phyloP scores from a whole-genome alignment of 2,888 invertebrate species.

The Linyphia triangularis region DNA sequence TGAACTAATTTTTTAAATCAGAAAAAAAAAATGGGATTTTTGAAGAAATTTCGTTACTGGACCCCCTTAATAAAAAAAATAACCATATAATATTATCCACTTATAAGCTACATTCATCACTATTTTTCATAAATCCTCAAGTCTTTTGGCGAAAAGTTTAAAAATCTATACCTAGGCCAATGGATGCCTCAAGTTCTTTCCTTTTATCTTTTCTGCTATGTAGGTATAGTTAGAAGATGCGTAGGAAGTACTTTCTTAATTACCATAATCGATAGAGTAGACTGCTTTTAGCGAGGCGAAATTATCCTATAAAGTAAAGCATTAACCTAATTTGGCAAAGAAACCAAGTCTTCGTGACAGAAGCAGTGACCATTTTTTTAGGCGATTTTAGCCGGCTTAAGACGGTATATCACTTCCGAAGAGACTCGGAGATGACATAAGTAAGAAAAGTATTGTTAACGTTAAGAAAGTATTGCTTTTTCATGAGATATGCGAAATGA shows the following conservation, averaged over 20 bases:
- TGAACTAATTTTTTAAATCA: too few relatives aligned
- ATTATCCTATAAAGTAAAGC: slow-evolving; percentile 53
- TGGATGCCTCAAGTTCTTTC: not conserved
- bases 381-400: slow-evolving; percentile 12
- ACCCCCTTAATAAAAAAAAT: too few relatives aligned
- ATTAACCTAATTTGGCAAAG: slow-evolving; percentile 62
- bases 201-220: not conserved
- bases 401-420: not conserved
- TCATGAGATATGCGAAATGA: not conserved
- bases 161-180: not conserved
- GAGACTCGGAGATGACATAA: not conserved
- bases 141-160: too few relatives aligned
- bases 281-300: slow-evolving; percentile 24
- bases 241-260: slow-evolving; percentile 52
- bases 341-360: slow-evolving; percentile 41
- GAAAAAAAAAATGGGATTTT: too few relatives aligned
- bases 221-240: slow-evolving; percentile 10
- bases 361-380: slow-evolving; percentile 20
- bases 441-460: slow-evolving; percentile 9
- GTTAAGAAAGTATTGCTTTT: not conserved
- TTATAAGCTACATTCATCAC: too few relatives aligned
- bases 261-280: slow-evolving; percentile 54
- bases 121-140: too few relatives aligned
- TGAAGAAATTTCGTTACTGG: too few relatives aligned
- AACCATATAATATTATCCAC: too few relatives aligned